These are phyloP conservation scores for Pseudorhombus dupliciocellatus DNA, from an alignment of 2,113 vertebrate species.

Conservation along the genomic window DNA sequence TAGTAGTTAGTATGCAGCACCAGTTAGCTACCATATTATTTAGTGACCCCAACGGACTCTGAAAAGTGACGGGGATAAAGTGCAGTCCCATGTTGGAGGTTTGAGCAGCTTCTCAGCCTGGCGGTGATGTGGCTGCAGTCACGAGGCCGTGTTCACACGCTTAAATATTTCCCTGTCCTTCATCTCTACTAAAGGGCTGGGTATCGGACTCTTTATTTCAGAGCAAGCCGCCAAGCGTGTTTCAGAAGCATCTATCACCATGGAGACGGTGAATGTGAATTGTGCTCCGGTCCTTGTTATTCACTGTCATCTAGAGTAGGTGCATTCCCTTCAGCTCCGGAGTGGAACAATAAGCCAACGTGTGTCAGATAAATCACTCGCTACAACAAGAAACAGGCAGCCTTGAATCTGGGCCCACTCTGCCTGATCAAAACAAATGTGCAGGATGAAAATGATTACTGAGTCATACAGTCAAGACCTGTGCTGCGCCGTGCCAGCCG, in stretches of 20 bases:
- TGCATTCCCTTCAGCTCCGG: constrained; percentile 10
- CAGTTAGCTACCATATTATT: constrained; percentile 10
- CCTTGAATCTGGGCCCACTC: constrained; percentile 42
- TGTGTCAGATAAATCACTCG: constrained; percentile 38
- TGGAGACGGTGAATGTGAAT: constrained; percentile 36
- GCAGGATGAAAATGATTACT: constrained; percentile 10
- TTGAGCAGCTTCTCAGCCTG: constrained; percentile 5
- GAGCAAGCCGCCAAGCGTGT: constrained; percentile 4
- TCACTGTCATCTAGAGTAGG: constrained; percentile 30
- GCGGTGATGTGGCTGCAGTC: background rate
- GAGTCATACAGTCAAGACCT: constrained; percentile 15
- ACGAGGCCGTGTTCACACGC: constrained; percentile 26
- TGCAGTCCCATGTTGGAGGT: background rate
- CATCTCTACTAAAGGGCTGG: constrained; percentile 36
- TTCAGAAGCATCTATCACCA: constrained; percentile 54
- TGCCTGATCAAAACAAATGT: constrained; percentile 31
- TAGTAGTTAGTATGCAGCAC: constrained; percentile 32
- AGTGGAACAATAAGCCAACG: constrained; percentile 20
- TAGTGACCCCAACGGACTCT: constrained; percentile 7
- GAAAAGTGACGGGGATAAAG: constrained; percentile 10
- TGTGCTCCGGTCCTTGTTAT: constrained; percentile 21
- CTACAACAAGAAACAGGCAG: constrained; percentile 27
- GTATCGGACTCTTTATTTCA: constrained; percentile 34
- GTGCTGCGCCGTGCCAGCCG: constrained; percentile 4
- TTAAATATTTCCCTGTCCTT: constrained; percentile 46